Evolutionary conservation across 1,140 invertebrate species (phyloP).

Genomic region (Oryctes rhinoceros): DNA sequence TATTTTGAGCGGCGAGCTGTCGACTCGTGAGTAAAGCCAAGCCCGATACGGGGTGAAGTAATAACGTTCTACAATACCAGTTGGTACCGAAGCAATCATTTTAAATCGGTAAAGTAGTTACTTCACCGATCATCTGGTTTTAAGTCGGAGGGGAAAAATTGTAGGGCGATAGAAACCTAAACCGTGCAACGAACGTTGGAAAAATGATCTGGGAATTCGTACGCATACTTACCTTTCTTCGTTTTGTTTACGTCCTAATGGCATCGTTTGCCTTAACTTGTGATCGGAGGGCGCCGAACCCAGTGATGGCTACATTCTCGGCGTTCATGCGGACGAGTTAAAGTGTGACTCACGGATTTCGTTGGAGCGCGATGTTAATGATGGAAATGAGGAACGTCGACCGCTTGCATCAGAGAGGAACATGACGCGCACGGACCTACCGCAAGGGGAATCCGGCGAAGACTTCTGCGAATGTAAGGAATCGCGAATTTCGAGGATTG

Average conservation of each 20-base stretch:
- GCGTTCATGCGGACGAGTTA: neutral
- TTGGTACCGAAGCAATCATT: neutral
- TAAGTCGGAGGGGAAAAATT: too few relatives aligned
- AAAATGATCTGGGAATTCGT: neutral
- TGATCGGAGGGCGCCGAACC: neutral
- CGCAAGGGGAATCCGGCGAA: slow-evolving; percentile 30
- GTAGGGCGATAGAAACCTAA: neutral
- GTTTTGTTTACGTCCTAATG: slow-evolving; percentile 37
- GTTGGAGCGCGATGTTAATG: neutral
- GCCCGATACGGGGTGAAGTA: neutral
- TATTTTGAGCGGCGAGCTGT: slow-evolving; percentile 29
- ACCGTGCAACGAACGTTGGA: neutral
- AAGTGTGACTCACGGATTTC: neutral
- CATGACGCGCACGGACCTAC: slow-evolving; percentile 32
- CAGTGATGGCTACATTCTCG: neutral
- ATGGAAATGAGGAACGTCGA: neutral
- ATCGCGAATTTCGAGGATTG: slow-evolving; percentile 6
- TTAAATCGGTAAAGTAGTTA: too few relatives aligned
- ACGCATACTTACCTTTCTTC: slow-evolving; percentile 6
- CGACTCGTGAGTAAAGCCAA: neutral
- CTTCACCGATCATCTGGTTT: neutral
- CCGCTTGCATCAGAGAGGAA: neutral
- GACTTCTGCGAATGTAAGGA: slow-evolving; percentile 22
- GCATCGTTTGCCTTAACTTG: neutral
- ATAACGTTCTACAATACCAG: neutral